Evolutionary conservation across 2,888 invertebrate genomes (phyloP).

Genomic region (Cepaea hortensis): DNA sequence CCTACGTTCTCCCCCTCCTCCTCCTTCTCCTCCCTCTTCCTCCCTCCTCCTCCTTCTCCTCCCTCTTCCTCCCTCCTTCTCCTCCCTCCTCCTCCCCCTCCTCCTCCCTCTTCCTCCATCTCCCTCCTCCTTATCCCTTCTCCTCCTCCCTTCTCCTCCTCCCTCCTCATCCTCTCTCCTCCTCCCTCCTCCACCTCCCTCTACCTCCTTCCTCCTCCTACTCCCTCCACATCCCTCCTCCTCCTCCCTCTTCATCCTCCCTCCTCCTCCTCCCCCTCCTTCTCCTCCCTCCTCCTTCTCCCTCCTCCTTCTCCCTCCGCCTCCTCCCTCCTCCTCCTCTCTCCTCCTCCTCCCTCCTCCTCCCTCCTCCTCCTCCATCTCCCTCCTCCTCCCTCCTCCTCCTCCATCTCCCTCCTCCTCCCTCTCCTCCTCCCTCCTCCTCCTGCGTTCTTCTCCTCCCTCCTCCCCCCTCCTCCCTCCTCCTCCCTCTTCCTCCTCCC

Average conservation of each 20-base stretch:
- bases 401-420: not conserved
- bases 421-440: not conserved
- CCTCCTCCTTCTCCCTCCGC: conserved; percentile 6
- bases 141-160: no score
- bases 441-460: no score
- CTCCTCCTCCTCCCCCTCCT: not conserved
- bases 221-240: no score
- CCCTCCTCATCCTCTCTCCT: no score
- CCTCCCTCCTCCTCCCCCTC: not conserved
- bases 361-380: not conserved
- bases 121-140: no score
- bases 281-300: not conserved
- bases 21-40: not conserved
- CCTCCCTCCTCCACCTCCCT: not conserved
- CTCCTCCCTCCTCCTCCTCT: no score
- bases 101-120: not conserved
- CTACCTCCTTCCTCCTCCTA: no score
- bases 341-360: not conserved
- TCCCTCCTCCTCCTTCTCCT: not conserved
- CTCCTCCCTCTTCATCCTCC: not conserved
- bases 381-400: not conserved
- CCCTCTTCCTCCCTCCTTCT: not conserved
- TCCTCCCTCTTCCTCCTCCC: not conserved
- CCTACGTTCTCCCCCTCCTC: no score
- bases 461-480: not conserved